A percentile compares a stretch with the other conserved stretches of the same genome.
Evolutionary conservation across 2,113 vertebrate genomes (phyloP).

Genomic region (Psittacus erithacus): DNA sequence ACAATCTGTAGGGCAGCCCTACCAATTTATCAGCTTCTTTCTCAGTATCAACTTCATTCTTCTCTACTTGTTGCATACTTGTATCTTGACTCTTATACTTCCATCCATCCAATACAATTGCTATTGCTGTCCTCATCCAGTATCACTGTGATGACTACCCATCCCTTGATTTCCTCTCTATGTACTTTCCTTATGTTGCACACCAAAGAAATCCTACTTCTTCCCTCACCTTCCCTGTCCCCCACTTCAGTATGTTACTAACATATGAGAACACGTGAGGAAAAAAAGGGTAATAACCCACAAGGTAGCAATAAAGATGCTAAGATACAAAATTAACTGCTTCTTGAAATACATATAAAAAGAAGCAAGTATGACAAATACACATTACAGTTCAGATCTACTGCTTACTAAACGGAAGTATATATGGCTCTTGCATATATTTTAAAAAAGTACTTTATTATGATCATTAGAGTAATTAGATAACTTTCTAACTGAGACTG

Average conservation of each 20-base stretch:
- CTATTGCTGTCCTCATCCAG: background rate
- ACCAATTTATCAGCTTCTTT: background rate
- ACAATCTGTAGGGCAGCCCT: background rate
- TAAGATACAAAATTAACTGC: background rate
- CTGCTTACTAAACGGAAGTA: background rate
- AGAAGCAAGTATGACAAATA: background rate
- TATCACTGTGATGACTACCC: background rate
- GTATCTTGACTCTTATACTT: background rate
- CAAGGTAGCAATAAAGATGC: background rate
- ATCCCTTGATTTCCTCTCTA: background rate
- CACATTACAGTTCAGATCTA: background rate
- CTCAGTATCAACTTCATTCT: background rate
- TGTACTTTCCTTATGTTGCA: background rate
- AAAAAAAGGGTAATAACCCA: background rate
- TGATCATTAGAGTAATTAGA: background rate
- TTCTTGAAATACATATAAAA: background rate
- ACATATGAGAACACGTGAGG: fast-evolving
- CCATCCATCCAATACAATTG: background rate
- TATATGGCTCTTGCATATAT: background rate
- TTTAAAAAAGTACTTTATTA: background rate
- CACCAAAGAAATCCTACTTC: background rate
- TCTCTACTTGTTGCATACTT: background rate
- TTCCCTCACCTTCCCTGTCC: background rate
- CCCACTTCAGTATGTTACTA: background rate
- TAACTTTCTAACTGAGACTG: background rate